phyloP scores from a whole-genome alignment of 1,140 invertebrate genomes.

The Nasonia longicornis region DNA sequence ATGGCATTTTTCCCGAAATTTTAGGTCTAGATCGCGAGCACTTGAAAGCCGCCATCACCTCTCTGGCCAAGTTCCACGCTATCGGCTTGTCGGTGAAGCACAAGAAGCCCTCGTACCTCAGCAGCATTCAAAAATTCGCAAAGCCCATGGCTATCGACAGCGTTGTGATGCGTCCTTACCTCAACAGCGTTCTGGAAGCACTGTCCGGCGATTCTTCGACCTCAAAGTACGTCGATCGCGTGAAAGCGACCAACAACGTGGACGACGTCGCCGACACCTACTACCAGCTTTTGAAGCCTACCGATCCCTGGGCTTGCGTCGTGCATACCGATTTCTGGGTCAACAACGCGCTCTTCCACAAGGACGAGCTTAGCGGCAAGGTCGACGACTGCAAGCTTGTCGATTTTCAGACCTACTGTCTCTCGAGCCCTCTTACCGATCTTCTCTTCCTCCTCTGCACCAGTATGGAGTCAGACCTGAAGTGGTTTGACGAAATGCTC shows the following conservation, averaged over 20 bases:
- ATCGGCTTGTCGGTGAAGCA: constrained; percentile 69
- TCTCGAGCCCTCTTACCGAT: constrained; percentile 70
- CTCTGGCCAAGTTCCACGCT: constrained; percentile 71
- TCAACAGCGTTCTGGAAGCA: constrained; percentile 54
- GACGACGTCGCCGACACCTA: neutral
- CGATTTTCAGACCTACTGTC: constrained; percentile 74
- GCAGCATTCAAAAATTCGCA: constrained; percentile 56
- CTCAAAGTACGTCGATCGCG: neutral
- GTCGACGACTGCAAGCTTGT: constrained; percentile 72
- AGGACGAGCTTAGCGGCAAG: constrained; percentile 51
- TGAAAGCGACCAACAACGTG: neutral
- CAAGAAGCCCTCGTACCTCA: constrained; percentile 60
- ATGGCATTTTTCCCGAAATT: neutral
- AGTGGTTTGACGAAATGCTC: constrained; percentile 67
- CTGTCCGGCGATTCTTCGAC: neutral
- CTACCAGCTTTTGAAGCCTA: constrained; percentile 35
- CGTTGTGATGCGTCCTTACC: constrained; percentile 41
- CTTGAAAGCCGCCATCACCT: constrained; percentile 63
- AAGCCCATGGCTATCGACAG: constrained; percentile 24
- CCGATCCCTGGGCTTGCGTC: constrained; percentile 68
- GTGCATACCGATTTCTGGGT: constrained; percentile 75
- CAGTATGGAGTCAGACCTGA: constrained; percentile 66
- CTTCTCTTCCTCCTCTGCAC: constrained; percentile 72
- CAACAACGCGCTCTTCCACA: constrained; percentile 73
- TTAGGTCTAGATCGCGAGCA: constrained; percentile 66